Evolutionary conservation across 2,113 vertebrate genomes (phyloP).

Genomic region (Marmota monax): DNA sequence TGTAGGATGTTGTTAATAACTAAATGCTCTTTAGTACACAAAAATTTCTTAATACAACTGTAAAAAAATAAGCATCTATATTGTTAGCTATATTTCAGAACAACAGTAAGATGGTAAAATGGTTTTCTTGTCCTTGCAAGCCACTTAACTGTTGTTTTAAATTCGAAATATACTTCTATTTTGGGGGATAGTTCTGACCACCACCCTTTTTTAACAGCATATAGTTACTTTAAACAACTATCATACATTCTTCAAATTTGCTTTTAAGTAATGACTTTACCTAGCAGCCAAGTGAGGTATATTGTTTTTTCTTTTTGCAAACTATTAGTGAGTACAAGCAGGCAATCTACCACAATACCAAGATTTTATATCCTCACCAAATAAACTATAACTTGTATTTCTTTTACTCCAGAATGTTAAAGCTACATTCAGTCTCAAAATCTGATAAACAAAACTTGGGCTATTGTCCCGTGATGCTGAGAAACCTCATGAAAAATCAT

Average conservation of each 20-base stretch:
- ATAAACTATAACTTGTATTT: conserved; percentile 87
- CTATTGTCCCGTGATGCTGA: conserved; percentile 93
- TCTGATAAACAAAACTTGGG: conserved; percentile 94
- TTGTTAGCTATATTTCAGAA: conserved; percentile 17
- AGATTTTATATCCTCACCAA: conserved; percentile 94
- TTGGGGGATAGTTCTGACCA: conserved; percentile 90
- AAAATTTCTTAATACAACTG: too few species aligned
- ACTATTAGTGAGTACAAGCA: conserved; percentile 95
- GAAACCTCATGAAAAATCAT: conserved; percentile 92
- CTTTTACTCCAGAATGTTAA: too few species aligned
- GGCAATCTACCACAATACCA: conserved; percentile 93
- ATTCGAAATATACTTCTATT: conserved; percentile 84
- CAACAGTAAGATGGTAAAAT: conserved; percentile 66
- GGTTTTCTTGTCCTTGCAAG: conserved; percentile 90
- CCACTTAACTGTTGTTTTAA: conserved; percentile 91
- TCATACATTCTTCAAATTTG: conserved; percentile 94
- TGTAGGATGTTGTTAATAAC: neutral
- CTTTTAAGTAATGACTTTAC: conserved; percentile 92
- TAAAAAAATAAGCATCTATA: too few species aligned
- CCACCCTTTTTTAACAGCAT: conserved; percentile 93
- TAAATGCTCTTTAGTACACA: too few species aligned
- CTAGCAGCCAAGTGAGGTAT: conserved; percentile 93
- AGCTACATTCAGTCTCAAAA: conserved; percentile 79
- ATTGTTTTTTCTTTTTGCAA: conserved; percentile 91
- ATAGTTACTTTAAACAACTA: conserved; percentile 93